Conservation (phyloP, 35 echinoderm and acorn worm species). For the Ophioderma brevispina region DNA sequence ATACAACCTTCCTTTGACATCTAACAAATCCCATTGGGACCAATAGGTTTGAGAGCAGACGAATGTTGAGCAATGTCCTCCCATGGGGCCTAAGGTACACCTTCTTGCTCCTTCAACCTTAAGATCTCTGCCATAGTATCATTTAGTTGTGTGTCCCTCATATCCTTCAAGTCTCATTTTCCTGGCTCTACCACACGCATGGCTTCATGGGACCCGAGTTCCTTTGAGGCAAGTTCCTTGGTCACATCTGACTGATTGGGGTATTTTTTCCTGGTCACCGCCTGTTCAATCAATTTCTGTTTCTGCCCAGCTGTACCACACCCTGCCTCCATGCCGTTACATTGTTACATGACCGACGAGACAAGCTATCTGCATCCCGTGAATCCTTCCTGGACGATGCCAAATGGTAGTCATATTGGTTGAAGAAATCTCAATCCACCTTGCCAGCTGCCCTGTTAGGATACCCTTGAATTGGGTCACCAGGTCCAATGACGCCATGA, state of each 20-base stretch:
- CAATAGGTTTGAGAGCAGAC: background rate
- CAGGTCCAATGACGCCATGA: background rate
- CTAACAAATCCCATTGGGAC: background rate
- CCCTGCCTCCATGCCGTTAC: background rate
- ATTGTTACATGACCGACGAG: background rate
- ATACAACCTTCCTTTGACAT: constrained; percentile 2
- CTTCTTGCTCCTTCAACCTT: no score
- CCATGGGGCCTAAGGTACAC: no score
- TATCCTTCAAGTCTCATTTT: background rate
- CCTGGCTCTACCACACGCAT: background rate
- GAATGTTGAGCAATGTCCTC: background rate
- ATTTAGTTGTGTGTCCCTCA: background rate
- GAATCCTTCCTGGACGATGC: background rate
- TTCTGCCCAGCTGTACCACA: background rate
- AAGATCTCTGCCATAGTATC: constrained; percentile 10
- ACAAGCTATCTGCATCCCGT: background rate
- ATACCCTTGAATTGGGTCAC: background rate
- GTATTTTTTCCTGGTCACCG: background rate
- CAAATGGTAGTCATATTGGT: background rate
- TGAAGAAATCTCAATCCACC: background rate
- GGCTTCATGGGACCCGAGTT: background rate
- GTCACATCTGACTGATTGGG: background rate
- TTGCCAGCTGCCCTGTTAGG: background rate
- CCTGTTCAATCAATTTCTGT: background rate
- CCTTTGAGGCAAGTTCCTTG: background rate